These are phyloP conservation scores for Gorsachius magnificus DNA, from an alignment of 2,797 vertebrate genomes.

Conservation along the genomic window DNA sequence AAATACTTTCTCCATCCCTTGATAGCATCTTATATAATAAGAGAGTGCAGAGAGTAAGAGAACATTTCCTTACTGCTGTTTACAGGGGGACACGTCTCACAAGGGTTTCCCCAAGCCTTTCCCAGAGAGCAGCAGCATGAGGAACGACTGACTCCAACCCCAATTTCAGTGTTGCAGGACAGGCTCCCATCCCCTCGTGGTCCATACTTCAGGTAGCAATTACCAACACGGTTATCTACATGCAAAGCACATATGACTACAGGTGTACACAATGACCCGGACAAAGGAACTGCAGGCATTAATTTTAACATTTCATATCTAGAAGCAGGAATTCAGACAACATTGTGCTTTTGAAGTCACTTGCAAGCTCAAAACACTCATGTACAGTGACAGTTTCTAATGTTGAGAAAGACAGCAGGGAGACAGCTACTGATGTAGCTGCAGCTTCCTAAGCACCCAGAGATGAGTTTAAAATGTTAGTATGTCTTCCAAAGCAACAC, in stretches of 20 bases:
- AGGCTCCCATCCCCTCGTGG: constrained; percentile 76
- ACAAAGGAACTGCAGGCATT: not conserved
- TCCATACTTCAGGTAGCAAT: constrained; percentile 81
- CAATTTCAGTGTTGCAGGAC: constrained; percentile 83
- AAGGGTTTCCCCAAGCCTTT: constrained; percentile 84
- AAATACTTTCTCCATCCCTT: not conserved
- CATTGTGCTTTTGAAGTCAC: not conserved
- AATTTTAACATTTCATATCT: not conserved
- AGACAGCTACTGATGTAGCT: not conserved
- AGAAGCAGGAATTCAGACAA: not conserved
- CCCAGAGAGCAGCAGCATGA: constrained; percentile 86
- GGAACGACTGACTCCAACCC: constrained; percentile 82
- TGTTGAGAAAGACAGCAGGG: not conserved
- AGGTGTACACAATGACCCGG: not conserved
- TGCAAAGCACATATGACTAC: not conserved
- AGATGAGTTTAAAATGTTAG: not conserved
- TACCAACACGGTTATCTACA: constrained; percentile 81
- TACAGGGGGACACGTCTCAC: constrained; percentile 81
- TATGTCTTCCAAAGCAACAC: not conserved
- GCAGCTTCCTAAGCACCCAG: not conserved
- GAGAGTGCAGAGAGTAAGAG: not conserved
- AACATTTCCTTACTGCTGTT: constrained; percentile 81
- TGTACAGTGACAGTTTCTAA: not conserved
- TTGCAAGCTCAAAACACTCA: not conserved
- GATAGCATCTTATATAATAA: not conserved